Evolutionary conservation across 1,140 invertebrate species (phyloP).

Genomic region (Hyles vespertilio): DNA sequence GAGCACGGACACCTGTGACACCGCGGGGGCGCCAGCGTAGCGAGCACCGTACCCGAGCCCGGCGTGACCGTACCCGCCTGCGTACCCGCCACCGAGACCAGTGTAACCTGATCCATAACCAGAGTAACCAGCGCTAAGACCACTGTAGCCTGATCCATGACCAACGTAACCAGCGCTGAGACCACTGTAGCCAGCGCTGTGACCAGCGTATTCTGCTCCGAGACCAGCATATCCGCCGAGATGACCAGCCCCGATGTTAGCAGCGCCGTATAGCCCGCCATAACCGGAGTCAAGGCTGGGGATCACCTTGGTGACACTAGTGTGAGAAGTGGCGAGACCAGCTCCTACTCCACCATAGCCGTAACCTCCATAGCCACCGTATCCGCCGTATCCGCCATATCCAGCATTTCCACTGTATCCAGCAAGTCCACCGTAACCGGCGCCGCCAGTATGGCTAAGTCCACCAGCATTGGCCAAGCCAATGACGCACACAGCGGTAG

Average conservation of each 20-base stretch:
- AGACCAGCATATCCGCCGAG: slow-evolving; percentile 11
- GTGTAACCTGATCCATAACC: too few relatives aligned
- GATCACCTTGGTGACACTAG: slow-evolving; percentile 18
- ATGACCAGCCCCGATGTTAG: slow-evolving; percentile 7
- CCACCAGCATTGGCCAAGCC: slow-evolving; percentile 25
- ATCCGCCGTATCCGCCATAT: slow-evolving; percentile 8
- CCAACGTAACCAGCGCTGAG: slow-evolving; percentile 8
- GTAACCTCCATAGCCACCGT: slow-evolving; percentile 11
- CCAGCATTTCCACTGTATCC: slow-evolving; percentile 7
- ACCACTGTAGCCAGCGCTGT: slow-evolving; percentile 6
- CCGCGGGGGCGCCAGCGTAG: slow-evolving; percentile 8
- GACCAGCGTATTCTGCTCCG: not conserved
- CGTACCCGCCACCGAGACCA: too few relatives aligned
- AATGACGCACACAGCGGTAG: slow-evolving; percentile 26
- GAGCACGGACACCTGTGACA: slow-evolving; percentile 12
- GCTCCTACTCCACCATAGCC: slow-evolving; percentile 10
- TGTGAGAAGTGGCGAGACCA: slow-evolving; percentile 19
- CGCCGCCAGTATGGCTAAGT: slow-evolving; percentile 9
- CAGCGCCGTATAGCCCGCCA: slow-evolving; percentile 4
- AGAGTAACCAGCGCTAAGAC: slow-evolving; percentile 9
- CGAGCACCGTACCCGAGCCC: not conserved
- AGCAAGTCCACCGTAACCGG: slow-evolving; percentile 3
- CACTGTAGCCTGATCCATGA: slow-evolving; percentile 7
- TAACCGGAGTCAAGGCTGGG: slow-evolving; percentile 1
- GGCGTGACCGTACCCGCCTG: too few relatives aligned